A percentile compares a stretch with the other conserved stretches of the same genome.
These are phyloP conservation scores for Amaurobius ferox DNA, from an alignment of 2,888 invertebrate genomes.

Conservation along the genomic window DNA sequence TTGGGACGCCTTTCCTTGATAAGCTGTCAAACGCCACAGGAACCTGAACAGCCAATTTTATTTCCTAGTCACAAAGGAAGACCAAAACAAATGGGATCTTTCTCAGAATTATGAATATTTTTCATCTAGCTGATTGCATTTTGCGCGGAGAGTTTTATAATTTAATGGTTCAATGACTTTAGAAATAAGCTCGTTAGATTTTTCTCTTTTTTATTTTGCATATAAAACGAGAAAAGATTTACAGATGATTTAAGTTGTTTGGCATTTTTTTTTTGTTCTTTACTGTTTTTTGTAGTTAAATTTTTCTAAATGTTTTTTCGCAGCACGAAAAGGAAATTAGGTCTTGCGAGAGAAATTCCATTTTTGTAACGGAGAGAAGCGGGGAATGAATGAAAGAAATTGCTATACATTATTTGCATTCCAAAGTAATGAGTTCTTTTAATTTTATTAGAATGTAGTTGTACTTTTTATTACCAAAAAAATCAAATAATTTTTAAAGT, in stretches of 20 bases:
- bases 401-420: too few relatives aligned
- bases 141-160: not conserved
- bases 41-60: not conserved
- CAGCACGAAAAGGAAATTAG: too few relatives aligned
- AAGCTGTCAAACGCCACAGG: not conserved
- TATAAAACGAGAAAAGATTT: not conserved
- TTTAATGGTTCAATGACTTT: not conserved
- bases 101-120: not conserved
- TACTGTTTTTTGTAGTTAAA: not conserved
- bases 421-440: too few relatives aligned
- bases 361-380: too few relatives aligned
- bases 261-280: not conserved
- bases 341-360: not conserved
- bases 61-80: not conserved
- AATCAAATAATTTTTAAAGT: too few relatives aligned
- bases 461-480: too few relatives aligned
- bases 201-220: not conserved
- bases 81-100: not conserved
- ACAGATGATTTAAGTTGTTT: not conserved
- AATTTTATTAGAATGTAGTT: too few relatives aligned
- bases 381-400: too few relatives aligned
- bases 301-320: too few relatives aligned
- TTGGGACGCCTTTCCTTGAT: not conserved
- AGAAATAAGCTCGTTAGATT: not conserved
- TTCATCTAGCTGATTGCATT: not conserved